phyloP scores from a whole-genome alignment of 2,113 vertebrate species.

The Willisornis vidua region DNA sequence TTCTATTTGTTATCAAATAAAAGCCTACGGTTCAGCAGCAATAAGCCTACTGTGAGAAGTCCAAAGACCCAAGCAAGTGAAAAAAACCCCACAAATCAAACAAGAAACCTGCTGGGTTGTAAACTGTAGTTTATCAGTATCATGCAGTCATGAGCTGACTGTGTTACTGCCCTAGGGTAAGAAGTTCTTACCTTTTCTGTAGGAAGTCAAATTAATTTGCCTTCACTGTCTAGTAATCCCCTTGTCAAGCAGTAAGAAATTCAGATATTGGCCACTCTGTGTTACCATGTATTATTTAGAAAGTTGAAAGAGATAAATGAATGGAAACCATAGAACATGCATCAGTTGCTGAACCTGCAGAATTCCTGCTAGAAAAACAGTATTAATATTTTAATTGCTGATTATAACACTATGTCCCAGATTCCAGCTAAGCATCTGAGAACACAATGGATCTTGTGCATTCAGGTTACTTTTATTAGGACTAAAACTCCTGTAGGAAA shows the following conservation, averaged over 20 bases:
- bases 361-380: background rate
- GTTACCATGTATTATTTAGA: background rate
- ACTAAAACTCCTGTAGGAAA: background rate
- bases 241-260: conserved; percentile 38
- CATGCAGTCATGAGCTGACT: conserved; percentile 42
- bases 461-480: background rate
- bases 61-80: conserved; percentile 14
- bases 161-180: conserved; percentile 25
- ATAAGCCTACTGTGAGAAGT: conserved; percentile 5
- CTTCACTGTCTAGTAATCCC: conserved; percentile 46
- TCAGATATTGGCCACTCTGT: background rate
- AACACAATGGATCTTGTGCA: background rate
- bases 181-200: conserved; percentile 53
- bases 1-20: conserved; percentile 28
- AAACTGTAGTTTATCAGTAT: conserved; percentile 58
- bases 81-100: conserved; percentile 27
- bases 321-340: background rate
- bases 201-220: conserved; percentile 59
- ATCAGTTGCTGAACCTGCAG: background rate
- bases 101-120: conserved; percentile 35
- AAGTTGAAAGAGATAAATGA: background rate
- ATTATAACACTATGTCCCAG: background rate
- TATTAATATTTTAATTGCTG: conserved; percentile 15
- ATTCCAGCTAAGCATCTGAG: background rate
- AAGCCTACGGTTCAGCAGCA: background rate